These are phyloP conservation scores for Corella eumyota DNA, from an alignment of 23 tunicate species.

Conservation along the genomic window DNA sequence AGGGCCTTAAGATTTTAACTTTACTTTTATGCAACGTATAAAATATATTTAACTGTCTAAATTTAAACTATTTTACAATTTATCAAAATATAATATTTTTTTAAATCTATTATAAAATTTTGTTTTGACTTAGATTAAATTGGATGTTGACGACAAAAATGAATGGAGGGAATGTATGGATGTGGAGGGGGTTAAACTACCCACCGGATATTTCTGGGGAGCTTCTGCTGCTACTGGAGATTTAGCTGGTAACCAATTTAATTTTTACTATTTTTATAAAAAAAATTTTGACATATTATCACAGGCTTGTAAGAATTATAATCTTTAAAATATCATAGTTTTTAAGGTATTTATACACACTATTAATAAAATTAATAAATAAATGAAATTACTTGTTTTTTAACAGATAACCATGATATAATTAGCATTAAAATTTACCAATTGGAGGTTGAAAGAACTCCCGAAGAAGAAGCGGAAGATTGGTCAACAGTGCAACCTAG, in stretches of 20 bases:
- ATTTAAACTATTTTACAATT: too few relatives aligned
- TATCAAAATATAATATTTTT: too few relatives aligned
- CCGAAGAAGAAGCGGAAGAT: constrained; percentile 46
- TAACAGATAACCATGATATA: constrained; percentile 76
- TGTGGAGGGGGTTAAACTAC: constrained; percentile 48
- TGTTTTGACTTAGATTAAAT: constrained; percentile 9
- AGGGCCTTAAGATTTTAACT: too few relatives aligned
- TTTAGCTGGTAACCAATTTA: constrained; percentile 36
- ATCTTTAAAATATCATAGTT: not conserved
- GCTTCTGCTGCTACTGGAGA: constrained; percentile 92
- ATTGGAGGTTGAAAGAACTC: constrained; percentile 30
- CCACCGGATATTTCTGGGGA: constrained; percentile 71
- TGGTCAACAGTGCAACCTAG: constrained; percentile 45
- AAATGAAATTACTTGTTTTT: too few relatives aligned
- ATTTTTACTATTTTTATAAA: not conserved
- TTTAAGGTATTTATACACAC: not conserved
- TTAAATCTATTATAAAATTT: too few relatives aligned
- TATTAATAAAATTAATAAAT: not conserved
- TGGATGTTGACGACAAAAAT: constrained; percentile 37
- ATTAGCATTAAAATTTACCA: constrained; percentile 49
- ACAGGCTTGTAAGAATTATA: not conserved
- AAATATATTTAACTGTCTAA: too few relatives aligned
- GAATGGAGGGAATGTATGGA: constrained; percentile 63
- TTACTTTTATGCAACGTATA: too few relatives aligned
- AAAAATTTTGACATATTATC: constrained; percentile 1